Conservation (phyloP, 2,888 invertebrate genomes). For the Trachelus stipa region DNA sequence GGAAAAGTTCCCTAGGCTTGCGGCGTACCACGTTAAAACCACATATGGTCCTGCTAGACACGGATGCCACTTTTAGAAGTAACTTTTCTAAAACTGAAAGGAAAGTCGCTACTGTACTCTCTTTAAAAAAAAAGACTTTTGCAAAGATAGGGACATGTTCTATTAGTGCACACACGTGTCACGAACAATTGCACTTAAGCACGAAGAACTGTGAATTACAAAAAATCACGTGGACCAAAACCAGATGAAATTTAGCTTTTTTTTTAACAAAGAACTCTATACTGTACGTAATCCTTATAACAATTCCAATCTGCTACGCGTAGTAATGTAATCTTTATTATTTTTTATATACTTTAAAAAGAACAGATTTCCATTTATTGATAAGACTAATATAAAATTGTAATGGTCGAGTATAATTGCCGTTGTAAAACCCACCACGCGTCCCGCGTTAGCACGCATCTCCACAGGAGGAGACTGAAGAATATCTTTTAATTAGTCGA, state of each 20-base stretch:
- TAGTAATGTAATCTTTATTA: background rate
- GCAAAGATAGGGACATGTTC: conserved; percentile 33
- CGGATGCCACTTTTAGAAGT: conserved; percentile 14
- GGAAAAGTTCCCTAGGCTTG: conserved; percentile 47
- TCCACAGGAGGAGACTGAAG: conserved; percentile 20
- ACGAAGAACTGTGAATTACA: background rate
- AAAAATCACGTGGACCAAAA: background rate
- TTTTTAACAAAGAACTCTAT: background rate
- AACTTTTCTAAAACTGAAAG: conserved; percentile 44
- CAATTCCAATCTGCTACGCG: background rate
- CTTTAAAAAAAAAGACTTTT: background rate
- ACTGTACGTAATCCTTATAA: background rate
- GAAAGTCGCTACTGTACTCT: background rate
- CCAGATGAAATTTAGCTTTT: background rate
- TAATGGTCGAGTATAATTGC: conserved; percentile 54
- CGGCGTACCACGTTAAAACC: conserved; percentile 25
- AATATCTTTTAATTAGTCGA: conserved; percentile 43
- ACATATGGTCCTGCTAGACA: background rate
- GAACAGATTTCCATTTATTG: conserved; percentile 37
- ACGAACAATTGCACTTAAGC: background rate
- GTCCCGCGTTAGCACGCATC: conserved; percentile 41
- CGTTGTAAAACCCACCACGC: conserved; percentile 38
- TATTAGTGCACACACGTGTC: conserved; percentile 51
- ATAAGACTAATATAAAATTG: conserved; percentile 46
- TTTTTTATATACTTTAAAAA: background rate